A percentile compares a stretch with the other conserved stretches of the same genome.
Conservation (phyloP, 2,888 invertebrate species). For the Melinopterus prodromus region DNA sequence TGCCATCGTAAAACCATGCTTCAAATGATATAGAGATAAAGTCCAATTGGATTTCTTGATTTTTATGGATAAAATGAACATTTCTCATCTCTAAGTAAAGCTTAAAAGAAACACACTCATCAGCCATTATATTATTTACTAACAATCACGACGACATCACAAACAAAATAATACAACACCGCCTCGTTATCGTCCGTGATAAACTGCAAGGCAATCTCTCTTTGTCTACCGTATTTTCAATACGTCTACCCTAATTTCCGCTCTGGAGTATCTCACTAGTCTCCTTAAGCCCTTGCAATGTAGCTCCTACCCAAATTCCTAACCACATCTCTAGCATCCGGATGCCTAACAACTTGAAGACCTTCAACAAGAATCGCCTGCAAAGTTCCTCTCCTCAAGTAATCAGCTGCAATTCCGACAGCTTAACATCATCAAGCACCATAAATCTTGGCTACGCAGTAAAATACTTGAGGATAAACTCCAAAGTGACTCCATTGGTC, state of each 20-base stretch:
- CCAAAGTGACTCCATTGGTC: constrained; percentile 46
- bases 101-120: too few species aligned
- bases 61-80: too few species aligned
- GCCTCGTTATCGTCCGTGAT: constrained; percentile 5
- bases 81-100: too few species aligned
- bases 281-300: constrained; percentile 61
- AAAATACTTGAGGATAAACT: constrained; percentile 65
- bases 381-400: constrained; percentile 61
- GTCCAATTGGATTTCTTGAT: too few species aligned
- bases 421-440: too few species aligned
- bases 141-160: too few species aligned
- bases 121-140: too few species aligned
- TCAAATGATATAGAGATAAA: too few species aligned
- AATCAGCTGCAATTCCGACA: too few species aligned
- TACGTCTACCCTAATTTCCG: constrained; percentile 69
- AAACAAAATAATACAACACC: too few species aligned
- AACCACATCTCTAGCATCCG: constrained; percentile 67
- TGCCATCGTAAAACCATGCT: too few species aligned
- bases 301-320: constrained; percentile 73
- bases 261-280: constrained; percentile 76
- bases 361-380: constrained; percentile 78
- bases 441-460: constrained; percentile 20
- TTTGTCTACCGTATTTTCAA: constrained; percentile 70
- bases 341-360: constrained; percentile 61
- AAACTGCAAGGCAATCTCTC: constrained; percentile 55